phyloP scores from a whole-genome alignment of 2,888 invertebrate genomes.

The Orthosia incerta region DNA sequence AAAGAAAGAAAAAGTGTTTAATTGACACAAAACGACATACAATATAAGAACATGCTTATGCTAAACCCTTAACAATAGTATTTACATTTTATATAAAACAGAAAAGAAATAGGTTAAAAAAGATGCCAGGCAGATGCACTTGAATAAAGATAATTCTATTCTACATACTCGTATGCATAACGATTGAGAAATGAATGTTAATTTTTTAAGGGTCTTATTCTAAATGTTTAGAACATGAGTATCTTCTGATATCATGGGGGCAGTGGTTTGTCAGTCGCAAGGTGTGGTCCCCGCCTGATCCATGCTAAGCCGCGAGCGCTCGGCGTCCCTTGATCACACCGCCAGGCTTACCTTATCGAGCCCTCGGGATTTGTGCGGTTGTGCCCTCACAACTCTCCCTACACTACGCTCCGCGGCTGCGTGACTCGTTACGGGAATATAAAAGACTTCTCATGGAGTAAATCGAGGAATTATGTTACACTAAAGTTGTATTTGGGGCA shows the following conservation, averaged over 20 bases:
- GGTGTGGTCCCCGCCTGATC: slow-evolving; percentile 85
- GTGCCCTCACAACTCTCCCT: slow-evolving; percentile 62
- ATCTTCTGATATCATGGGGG: slow-evolving; percentile 9
- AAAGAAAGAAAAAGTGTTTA: no score
- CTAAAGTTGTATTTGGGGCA: slow-evolving; percentile 63
- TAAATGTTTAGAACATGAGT: neutral
- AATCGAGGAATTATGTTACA: slow-evolving; percentile 75
- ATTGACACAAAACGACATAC: no score
- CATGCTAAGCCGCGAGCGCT: slow-evolving; percentile 76
- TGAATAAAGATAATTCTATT: no score
- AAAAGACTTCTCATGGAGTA: slow-evolving; percentile 80
- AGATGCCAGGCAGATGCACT: no score
- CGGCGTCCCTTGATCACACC: slow-evolving; percentile 82
- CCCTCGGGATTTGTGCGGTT: slow-evolving; percentile 79
- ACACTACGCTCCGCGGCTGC: slow-evolving; percentile 62
- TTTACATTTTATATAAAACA: no score
- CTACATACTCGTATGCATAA: no score
- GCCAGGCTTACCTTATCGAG: slow-evolving; percentile 87
- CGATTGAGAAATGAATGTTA: neutral
- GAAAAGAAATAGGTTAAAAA: no score
- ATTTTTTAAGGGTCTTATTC: neutral
- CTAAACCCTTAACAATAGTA: no score
- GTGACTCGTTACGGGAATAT: slow-evolving; percentile 78
- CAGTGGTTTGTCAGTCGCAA: slow-evolving; percentile 50
- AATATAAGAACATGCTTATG: no score